phyloP scores from a whole-genome alignment of 2,113 vertebrate genomes.

The Lepisosteus oculatus region DNA sequence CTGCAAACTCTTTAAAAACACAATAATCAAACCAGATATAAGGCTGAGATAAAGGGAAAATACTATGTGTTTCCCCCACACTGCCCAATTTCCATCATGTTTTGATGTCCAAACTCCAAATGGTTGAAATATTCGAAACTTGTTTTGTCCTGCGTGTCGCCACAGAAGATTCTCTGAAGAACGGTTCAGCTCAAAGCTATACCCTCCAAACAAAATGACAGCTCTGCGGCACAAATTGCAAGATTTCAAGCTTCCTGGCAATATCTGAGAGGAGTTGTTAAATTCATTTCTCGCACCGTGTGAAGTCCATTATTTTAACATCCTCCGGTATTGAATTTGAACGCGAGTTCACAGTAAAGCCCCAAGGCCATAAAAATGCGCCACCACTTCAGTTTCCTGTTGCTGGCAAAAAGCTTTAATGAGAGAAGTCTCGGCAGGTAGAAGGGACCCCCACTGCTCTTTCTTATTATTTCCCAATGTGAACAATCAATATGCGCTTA shows the following conservation, averaged over 20 bases:
- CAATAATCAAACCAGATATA: too few species aligned
- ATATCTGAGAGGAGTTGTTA: constrained; percentile 6
- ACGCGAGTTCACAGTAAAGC: constrained; percentile 4
- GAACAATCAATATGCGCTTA: constrained; percentile 33
- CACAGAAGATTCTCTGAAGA: too few species aligned
- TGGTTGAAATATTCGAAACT: too few species aligned
- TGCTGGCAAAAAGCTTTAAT: constrained; percentile 6
- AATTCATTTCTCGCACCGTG: constrained; percentile 29
- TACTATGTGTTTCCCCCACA: too few species aligned
- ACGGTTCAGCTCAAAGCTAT: too few species aligned
- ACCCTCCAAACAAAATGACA: background rate
- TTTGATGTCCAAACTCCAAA: too few species aligned
- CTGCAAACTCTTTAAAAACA: too few species aligned
- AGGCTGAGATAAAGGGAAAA: too few species aligned
- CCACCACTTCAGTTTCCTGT: constrained; percentile 10
- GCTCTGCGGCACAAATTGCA: background rate
- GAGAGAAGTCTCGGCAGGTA: constrained; percentile 15
- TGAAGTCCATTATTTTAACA: constrained; percentile 20
- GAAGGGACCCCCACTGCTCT: constrained; percentile 11
- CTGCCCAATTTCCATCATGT: too few species aligned
- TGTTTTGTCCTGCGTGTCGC: too few species aligned
- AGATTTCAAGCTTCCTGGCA: background rate
- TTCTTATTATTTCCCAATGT: constrained; percentile 19
- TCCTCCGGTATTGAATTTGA: constrained; percentile 20
- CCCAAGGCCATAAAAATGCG: constrained; percentile 1